A percentile compares a stretch with the other conserved stretches of the same genome.
phyloP scores from a whole-genome alignment of 2,888 invertebrate genomes.

The Ornithoptera alexandrae region DNA sequence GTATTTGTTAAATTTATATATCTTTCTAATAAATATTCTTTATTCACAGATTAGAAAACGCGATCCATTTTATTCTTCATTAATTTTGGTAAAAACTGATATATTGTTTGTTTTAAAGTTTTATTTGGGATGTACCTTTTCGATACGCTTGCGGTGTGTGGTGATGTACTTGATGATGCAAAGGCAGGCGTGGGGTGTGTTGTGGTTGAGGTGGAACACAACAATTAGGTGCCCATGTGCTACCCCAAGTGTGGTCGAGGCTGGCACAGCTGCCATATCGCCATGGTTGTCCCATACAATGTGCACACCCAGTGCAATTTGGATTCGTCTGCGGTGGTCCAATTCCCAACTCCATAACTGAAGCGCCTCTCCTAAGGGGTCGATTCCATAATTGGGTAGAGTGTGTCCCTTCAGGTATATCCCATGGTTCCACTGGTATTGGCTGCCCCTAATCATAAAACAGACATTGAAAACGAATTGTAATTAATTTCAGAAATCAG shows the following conservation, averaged over 20 bases:
- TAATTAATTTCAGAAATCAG: background rate
- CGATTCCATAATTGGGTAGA: slow-evolving; percentile 56
- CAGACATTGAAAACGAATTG: background rate
- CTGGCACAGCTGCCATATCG: slow-evolving; percentile 73
- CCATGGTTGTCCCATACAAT: slow-evolving; percentile 53
- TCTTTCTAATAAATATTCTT: too few species aligned
- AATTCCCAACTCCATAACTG: slow-evolving; percentile 64
- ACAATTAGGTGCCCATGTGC: slow-evolving; percentile 40
- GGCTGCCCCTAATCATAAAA: slow-evolving; percentile 31
- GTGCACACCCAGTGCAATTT: slow-evolving; percentile 41
- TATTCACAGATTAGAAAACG: too few species aligned
- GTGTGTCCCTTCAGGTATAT: slow-evolving; percentile 44
- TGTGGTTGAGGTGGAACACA: slow-evolving; percentile 41
- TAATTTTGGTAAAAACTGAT: background rate
- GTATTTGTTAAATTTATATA: too few species aligned
- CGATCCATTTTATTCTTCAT: too few species aligned
- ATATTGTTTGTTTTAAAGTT: background rate
- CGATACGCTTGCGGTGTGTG: slow-evolving; percentile 58
- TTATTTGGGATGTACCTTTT: slow-evolving; percentile 44
- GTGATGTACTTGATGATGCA: slow-evolving; percentile 47
- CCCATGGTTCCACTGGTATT: slow-evolving; percentile 55
- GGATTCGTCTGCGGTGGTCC: slow-evolving; percentile 33
- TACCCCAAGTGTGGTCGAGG: slow-evolving; percentile 61
- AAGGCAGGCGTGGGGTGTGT: slow-evolving; percentile 35
- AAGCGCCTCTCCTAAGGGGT: slow-evolving; percentile 65